These are phyloP conservation scores for Anser brachyrhynchus DNA, from an alignment of 2,113 vertebrate species.

Conservation along the genomic window DNA sequence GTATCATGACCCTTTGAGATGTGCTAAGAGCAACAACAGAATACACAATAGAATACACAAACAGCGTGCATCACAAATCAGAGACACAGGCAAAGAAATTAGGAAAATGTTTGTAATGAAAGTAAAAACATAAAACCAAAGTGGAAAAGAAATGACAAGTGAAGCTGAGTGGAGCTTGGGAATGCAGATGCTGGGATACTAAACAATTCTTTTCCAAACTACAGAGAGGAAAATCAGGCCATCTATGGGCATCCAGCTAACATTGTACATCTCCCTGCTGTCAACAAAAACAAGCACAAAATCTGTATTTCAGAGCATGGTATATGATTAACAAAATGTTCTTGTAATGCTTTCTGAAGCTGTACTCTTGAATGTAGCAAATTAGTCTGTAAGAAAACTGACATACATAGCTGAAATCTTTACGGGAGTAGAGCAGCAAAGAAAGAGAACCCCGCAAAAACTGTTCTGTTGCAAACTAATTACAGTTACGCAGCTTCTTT, in stretches of 20 bases:
- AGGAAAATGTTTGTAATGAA: neutral
- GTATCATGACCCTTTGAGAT: neutral
- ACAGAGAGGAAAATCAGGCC: neutral
- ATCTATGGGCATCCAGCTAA: no score
- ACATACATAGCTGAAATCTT: neutral
- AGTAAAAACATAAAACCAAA: neutral
- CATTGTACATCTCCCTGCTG: neutral
- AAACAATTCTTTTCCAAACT: neutral
- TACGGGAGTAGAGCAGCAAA: neutral
- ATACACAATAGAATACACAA: neutral
- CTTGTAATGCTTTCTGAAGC: neutral
- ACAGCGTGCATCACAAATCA: neutral
- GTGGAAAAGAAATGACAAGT: neutral
- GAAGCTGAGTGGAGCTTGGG: neutral
- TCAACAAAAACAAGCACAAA: neutral
- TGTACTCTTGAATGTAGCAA: neutral
- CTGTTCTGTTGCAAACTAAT: neutral
- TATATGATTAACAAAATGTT: neutral
- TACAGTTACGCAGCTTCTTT: neutral
- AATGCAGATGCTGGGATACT: neutral
- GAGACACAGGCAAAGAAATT: neutral
- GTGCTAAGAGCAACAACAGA: neutral
- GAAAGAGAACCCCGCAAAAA: neutral
- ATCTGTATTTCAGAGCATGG: neutral
- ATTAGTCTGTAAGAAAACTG: neutral